Evolutionary conservation across 2,888 invertebrate genomes (phyloP), one percentile per base, ranked within the genome.

Genomic region (Limnephilus rhombicus): DNA sequence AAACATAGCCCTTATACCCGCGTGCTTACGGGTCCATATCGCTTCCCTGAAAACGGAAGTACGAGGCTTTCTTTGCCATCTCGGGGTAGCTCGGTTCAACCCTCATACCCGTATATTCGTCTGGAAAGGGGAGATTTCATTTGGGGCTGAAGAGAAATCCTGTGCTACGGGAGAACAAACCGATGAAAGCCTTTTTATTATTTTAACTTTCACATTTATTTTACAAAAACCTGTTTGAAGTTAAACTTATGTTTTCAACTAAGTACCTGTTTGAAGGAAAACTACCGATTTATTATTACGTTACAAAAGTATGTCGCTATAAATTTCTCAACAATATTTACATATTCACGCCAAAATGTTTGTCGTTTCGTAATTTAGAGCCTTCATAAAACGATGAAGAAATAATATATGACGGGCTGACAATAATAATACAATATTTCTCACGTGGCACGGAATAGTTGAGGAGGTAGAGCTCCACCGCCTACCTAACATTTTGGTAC

Each of bases 401-500:
- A 83, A 37, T 83, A 83, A 83, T 34, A 83, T 37, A 83, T 37
- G 37, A 83, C 18, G 34, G 83, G n/a, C 29, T 13, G 41, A 24
- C 29, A 80, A 89, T 68, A 68, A 68, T 68, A 68, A n/a, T 68
- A 89, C 24, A 81, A 37, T 90, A 80, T 93, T 90, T 93, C 90
- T 85, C 90, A 37, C 68, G 68, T 91, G 68, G 92, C 92, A 91
- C 90, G 92, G 86, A 2, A 49, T 81, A 45, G 49, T 53, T 13
- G 31, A 80, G 88, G 68, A 5, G 31, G 86, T 86, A 85, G 68
- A 68, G 68, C 80, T n/a, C 91, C 37, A 49, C 92, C 90, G 86
- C 86, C 92, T 86, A 90, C 92, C 92, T 83, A 92, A 87, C 92
- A 83, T 89, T 90, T 89, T 91, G 92, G 91, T 93, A 92, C 92